Base-by-base conservation (phyloP, 2,797 vertebrate species). In the Typhlichthys eigenmanni region DNA sequence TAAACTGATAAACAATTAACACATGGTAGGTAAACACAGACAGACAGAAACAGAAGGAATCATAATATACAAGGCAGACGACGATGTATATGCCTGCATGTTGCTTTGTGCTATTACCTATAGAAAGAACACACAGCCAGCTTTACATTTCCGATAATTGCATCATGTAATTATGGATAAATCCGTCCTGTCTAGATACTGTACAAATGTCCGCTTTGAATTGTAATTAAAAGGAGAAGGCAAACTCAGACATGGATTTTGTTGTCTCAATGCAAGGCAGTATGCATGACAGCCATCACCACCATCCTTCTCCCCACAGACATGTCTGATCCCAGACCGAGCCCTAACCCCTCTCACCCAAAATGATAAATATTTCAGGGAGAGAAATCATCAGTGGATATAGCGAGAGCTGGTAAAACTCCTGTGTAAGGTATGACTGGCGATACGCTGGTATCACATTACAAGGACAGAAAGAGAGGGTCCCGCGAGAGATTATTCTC, bases 311-410 rank as follows among this genome's bases (percentile, higher is more conserved):
- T 68, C 69, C 84, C 80, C 68, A 85, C 74, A 82, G 84, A 80
- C 86, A 80, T 84, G 89, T 88, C 81, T 73, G 78, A 90, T 91
- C 85, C 78, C 81, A 50, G 66, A 87, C 77, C 84, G 78, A 84
- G 80, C 68, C 66, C 77, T 78, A 86, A 79, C 79, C 75, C 75
- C 68, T 75, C 76, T 82, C 68, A 69, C 66, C 76, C 29, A 68
- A 60, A 73, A 81, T 84, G 70, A 88, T 89, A 90, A 91, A 88
- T 89, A 87, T 91, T 91, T 88, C 80, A 87, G 74, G 68, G 67
- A 67, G 57, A 71, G 70, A 77, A 87, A 86, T 87, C 86, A 65
- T 72, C 67, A 60, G 74, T 75, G 82, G 72, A 79, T 81, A 65
- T 80, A 19, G 19, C 19, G 19, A 19, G 19, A 19, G 19, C 19